Evolutionary conservation across 2,797 vertebrate species (phyloP).

Genomic region (Enteromius viviparus): DNA sequence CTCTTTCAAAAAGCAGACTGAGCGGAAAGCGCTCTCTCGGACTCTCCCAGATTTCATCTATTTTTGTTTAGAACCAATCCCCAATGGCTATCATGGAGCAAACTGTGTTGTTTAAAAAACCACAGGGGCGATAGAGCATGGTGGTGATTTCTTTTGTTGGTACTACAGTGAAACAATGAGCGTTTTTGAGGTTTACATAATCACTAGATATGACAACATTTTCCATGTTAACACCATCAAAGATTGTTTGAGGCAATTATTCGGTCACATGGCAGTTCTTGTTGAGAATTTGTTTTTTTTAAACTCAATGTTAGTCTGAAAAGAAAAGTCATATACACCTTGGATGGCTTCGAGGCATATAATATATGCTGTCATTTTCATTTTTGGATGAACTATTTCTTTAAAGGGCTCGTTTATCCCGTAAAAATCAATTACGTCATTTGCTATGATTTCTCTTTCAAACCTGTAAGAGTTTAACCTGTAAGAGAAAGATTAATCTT

Average conservation of each 20-base stretch:
- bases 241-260: background rate
- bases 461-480: background rate
- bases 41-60: background rate
- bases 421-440: no score
- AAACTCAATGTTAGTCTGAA: no score
- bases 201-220: background rate
- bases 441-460: background rate
- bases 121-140: background rate
- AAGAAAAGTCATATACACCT: no score
- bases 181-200: background rate
- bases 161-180: background rate
- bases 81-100: background rate
- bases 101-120: conserved; percentile 4
- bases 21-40: background rate
- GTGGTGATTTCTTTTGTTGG: background rate
- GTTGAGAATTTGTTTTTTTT: background rate
- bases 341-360: no score
- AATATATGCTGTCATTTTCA: no score
- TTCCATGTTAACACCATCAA: background rate
- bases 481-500: background rate
- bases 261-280: background rate
- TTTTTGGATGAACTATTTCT: no score
- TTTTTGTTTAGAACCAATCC: conserved; percentile 10
- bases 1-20: background rate
- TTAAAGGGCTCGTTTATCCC: no score